Base-by-base conservation (phyloP, 2,888 invertebrate genomes). In the Diplazon laetatorius region DNA sequence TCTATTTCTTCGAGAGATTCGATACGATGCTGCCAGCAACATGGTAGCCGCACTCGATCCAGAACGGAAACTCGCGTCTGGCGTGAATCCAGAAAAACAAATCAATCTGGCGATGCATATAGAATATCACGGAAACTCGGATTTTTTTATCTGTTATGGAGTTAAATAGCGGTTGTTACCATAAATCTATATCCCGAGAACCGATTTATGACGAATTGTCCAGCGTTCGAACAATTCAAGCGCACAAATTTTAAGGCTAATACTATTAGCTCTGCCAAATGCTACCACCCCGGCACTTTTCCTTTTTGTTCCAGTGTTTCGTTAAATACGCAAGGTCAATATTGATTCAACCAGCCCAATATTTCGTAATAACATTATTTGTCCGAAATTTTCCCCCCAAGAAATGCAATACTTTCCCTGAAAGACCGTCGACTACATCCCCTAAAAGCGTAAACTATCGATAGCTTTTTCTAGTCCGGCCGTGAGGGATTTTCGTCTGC, bases 61-160 rank as follows among this genome's bases (percentile, higher is more conserved):
- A 63, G 55, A 68, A 55, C 42, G 66, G 42, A 68, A 55, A 57
- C 37, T 57, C 62, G 48, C 25, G 55, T 68, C 68, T 73, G 72
- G 72, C 72, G 72, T 77, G 35, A 62, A 63, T 55, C 72, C 77
- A 73, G 72, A 55, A 73, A 73, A 73, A 77, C 68, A 73, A 77
- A 77, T 77, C 57, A 68, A 69, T 63, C 50, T 20, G 20, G 30
- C 48, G 39, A 46, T 63, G 63, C 63, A 63, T 72, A 63, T 60
- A 10, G 39, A 39, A 25, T 37, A 16, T 18, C 0, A n/a, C 12
- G 1, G 10, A 12, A 20, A 35, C 16, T 18, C 18, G 8, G 9
- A 14, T 1, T 12, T 57, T 12, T 37, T 39, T 9, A 39, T 57
- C 35, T 10, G 20, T 39, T 18, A 57, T 20, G 18, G 20, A 18